Evolutionary conservation across 2,113 vertebrate genomes (phyloP), one percentile per base, ranked within the genome.

Genomic region (Platichthys flesus): DNA sequence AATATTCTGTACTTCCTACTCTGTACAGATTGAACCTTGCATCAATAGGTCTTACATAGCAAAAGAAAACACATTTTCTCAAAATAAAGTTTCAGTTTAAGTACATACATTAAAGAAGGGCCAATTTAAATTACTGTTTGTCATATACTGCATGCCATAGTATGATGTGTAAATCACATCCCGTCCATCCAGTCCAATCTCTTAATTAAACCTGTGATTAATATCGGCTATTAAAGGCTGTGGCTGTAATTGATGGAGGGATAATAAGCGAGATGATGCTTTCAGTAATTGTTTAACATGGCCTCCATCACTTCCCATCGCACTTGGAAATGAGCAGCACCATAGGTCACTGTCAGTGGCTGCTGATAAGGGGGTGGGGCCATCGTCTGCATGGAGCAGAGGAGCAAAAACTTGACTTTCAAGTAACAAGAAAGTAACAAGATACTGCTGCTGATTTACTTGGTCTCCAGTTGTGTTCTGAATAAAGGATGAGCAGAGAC

Each of bases 261-360:
- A 52, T 71, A 61, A 81, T 62, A 58, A 74, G 74, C 56, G 5
- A 54, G 69, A 42, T 24, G 15, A 12, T 37, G 66, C 69, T 54
- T 71, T 58, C 55, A 60, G 54, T 81, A 71, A 78, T 78, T 74
- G 55, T 78, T 70, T 37, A 63, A 66, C 57, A 71, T 54, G 78
- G 71, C 83, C 71, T 54, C 49, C 51, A 56, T 67, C 56, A 26
- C 66, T 58, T 21, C 49, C 20, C 6, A 9, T 14, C 8, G 14
- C 24, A 47, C 20, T 5, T 4, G 31, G 9, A 20, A 67, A 54
- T 68, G 23, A n/a, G 56, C 31, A 61, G 37, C 49, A 20, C 20
- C 16, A 6, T 65, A 18, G 40, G 20, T 54, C 45, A 59, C 45
- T 54, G 26, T 31, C 31, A 28, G 28, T 47, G 65, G 20, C 8